Evolutionary conservation across 2,888 invertebrate species (phyloP), one percentile per base, ranked within the genome.

Genomic region (Opisthograptis luteolata): DNA sequence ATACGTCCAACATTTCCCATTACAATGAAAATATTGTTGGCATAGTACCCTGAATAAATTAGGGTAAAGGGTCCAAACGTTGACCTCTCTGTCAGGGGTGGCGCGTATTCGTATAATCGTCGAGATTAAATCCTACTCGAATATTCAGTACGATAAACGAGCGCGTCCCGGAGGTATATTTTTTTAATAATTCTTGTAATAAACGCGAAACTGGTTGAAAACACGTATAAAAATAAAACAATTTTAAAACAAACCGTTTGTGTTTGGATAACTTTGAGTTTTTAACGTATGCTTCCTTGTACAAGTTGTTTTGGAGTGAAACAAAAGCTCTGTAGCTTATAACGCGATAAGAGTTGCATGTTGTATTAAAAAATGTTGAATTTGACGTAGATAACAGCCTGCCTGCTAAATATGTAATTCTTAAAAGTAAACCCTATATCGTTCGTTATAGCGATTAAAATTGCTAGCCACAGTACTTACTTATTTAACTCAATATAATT

Each of bases 41-140:
- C 53, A 28, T 48, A 32, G 43, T 36, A 53, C 56, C 45, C 57
- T 48, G 58, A 60, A 60, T 62, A 58, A 60, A 58, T 60, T 55
- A 57, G 53, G 55, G 50, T 53, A 48, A 48, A 48, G 42, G 49
- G 50, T 50, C 52, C 55, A 50, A 51, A 24, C 53, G 47, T 35
- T 59, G 55, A 55, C 58, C 55, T 55, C 48, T 58, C 44, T n/a
- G 49, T 40, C 35, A 55, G 60, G 55, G 60, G 45, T 39, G 44
- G 27, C 40, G 43, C 62, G 62, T 63, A 68, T 68, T 66, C 65
- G 60, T 66, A 64, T 66, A 73, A 74, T 76, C 68, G 58, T 60
- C 30, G 51, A 69, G 68, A 77, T 78, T 73, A 70, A 75, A 76
- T 70, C 65, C 64, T 58, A 62, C 62, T 61, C 58, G 60, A 68